Evolutionary conservation across 2,797 vertebrate genomes (phyloP).

Genomic region (Eospalax fontanierii): DNA sequence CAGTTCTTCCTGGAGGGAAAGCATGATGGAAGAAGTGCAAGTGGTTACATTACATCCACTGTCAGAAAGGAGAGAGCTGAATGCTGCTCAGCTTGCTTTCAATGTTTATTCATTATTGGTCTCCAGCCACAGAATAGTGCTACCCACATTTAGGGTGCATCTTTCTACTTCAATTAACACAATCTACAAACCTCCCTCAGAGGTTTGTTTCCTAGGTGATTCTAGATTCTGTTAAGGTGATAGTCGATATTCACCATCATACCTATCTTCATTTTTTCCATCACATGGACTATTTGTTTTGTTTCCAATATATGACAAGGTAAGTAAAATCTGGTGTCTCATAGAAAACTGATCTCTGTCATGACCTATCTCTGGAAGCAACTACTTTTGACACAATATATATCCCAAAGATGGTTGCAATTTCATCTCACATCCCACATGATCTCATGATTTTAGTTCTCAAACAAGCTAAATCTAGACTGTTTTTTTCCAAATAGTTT

Average conservation of each 20-base stretch:
- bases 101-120: not conserved
- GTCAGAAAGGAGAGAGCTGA: not conserved
- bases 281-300: constrained; percentile 22
- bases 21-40: too few species aligned
- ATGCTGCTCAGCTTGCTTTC: not conserved
- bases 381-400: constrained; percentile 6
- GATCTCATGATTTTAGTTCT: constrained; percentile 55
- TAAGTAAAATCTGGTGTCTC: constrained; percentile 36
- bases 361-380: constrained; percentile 35
- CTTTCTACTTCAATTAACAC: not conserved
- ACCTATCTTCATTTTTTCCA: not conserved
- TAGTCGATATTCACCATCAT: not conserved
- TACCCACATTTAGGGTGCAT: not conserved
- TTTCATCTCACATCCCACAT: not conserved
- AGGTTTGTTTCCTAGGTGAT: not conserved
- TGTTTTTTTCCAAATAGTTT: constrained; percentile 47
- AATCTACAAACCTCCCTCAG: not conserved
- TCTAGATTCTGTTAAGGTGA: not conserved
- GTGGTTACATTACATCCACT: not conserved
- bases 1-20: not conserved
- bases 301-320: constrained; percentile 28
- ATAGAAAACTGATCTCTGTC: constrained; percentile 32
- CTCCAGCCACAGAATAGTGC: not conserved
- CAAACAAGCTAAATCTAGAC: constrained; percentile 10
- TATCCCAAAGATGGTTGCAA: constrained; percentile 29